These are phyloP conservation scores for Nasonia vitripennis DNA, from an alignment of 1,140 invertebrate genomes.

Conservation along the genomic window DNA sequence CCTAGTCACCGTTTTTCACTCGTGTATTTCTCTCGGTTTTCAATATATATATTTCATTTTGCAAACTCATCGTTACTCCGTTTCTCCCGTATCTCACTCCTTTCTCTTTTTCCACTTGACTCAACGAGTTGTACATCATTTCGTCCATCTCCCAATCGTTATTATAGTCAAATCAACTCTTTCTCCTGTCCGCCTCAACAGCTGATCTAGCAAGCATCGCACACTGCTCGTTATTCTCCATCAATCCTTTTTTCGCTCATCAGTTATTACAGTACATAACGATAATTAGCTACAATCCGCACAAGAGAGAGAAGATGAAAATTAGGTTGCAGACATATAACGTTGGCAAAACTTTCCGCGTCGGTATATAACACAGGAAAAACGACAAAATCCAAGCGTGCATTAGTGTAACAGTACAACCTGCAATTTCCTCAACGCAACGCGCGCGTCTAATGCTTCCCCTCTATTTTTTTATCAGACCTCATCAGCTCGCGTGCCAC, in stretches of 20 bases:
- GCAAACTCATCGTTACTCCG: background rate
- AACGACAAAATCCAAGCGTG: background rate
- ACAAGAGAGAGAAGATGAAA: too few relatives aligned
- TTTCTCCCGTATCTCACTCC: background rate
- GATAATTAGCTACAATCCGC: too few relatives aligned
- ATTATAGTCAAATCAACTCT: too few relatives aligned
- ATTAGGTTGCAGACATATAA: too few relatives aligned
- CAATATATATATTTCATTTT: background rate
- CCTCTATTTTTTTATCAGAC: background rate
- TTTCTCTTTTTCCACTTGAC: background rate
- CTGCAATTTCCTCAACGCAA: background rate
- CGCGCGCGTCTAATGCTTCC: background rate
- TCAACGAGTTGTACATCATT: too few relatives aligned
- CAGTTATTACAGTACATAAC: too few relatives aligned
- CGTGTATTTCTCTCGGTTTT: background rate
- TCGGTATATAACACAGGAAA: background rate
- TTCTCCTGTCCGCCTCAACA: too few relatives aligned
- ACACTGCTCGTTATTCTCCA: too few relatives aligned
- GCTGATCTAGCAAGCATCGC: too few relatives aligned
- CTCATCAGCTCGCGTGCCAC: background rate
- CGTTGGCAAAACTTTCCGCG: too few relatives aligned
- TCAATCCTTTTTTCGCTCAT: too few relatives aligned
- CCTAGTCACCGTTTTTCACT: background rate
- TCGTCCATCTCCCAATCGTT: too few relatives aligned
- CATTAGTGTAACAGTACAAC: background rate